phyloP scores from a whole-genome alignment of 1,140 invertebrate species.

The Lineus longissimus region DNA sequence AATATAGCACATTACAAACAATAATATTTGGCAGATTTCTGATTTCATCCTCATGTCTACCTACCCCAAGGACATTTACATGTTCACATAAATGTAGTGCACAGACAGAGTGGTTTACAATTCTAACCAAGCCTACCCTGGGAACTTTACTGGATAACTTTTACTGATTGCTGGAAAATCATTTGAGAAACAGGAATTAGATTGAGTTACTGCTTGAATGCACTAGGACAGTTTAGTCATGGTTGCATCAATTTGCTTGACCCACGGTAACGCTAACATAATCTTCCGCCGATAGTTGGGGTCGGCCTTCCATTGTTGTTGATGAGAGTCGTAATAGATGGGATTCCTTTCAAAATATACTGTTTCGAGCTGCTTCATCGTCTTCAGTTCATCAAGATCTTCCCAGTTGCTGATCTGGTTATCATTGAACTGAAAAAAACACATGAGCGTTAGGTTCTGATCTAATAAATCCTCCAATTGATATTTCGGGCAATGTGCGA shows the following conservation, averaged over 20 bases:
- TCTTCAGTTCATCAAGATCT: constrained; percentile 70
- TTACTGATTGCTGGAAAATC: too few relatives aligned
- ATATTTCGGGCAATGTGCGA: not conserved
- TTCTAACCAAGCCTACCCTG: too few relatives aligned
- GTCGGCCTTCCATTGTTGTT: constrained; percentile 58
- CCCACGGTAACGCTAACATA: constrained; percentile 77
- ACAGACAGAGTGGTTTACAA: too few relatives aligned
- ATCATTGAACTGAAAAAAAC: constrained; percentile 77
- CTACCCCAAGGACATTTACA: too few relatives aligned
- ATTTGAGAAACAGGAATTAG: too few relatives aligned
- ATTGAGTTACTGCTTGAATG: too few relatives aligned
- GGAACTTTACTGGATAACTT: too few relatives aligned
- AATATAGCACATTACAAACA: too few relatives aligned
- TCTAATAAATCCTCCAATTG: constrained; percentile 7
- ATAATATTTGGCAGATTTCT: too few relatives aligned
- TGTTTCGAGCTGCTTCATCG: constrained; percentile 76
- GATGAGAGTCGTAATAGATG: constrained; percentile 55
- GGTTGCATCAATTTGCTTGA: constrained; percentile 93
- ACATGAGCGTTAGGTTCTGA: not conserved
- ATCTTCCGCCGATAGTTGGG: constrained; percentile 87
- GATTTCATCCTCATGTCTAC: too few relatives aligned
- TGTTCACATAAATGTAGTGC: too few relatives aligned
- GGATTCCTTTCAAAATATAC: constrained; percentile 95
- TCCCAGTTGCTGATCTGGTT: constrained; percentile 85
- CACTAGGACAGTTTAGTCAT: constrained; percentile 23